phyloP scores from a whole-genome alignment of 1,140 invertebrate species.

The Halyomorpha halys region DNA sequence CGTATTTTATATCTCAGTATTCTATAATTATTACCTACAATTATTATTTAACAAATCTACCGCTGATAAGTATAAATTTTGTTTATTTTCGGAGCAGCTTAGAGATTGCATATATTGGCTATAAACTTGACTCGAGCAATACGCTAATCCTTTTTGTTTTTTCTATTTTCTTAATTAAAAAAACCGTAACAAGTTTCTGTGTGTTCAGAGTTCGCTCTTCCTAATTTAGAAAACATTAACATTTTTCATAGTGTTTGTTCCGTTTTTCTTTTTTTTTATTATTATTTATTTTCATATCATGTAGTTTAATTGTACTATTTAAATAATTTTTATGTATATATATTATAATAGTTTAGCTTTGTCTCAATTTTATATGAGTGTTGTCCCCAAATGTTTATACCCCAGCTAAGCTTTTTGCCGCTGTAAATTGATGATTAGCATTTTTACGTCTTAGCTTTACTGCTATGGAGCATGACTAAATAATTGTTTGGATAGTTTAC shows the following conservation, averaged over 20 bases:
- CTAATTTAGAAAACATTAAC: slow-evolving; percentile 7
- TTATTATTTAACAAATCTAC: neutral
- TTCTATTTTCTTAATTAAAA: neutral
- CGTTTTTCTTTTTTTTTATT: slow-evolving; percentile 10
- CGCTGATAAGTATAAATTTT: neutral
- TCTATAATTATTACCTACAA: neutral
- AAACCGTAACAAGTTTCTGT: slow-evolving; percentile 1
- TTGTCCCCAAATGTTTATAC: slow-evolving; percentile 20
- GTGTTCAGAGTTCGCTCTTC: slow-evolving; percentile 15
- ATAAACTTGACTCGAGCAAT: slow-evolving; percentile 10
- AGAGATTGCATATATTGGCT: neutral
- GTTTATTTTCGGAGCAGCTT: slow-evolving; percentile 5
- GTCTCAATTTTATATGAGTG: slow-evolving; percentile 15
- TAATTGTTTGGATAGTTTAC: slow-evolving; percentile 15
- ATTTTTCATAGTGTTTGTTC: slow-evolving; percentile 17
- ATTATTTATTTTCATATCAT: slow-evolving; percentile 14
- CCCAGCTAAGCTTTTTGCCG: slow-evolving; percentile 19
- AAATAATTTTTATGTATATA: slow-evolving; percentile 16
- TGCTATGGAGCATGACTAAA: slow-evolving; percentile 23
- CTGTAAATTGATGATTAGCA: slow-evolving; percentile 20
- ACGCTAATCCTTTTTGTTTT: slow-evolving; percentile 1
- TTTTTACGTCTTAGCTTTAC: slow-evolving; percentile 22
- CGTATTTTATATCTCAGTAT: neutral
- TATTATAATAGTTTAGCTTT: slow-evolving; percentile 17
- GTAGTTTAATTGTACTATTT: slow-evolving; percentile 24